These are phyloP conservation scores for Campaea margaritaria DNA, from an alignment of 2,888 invertebrate species.

Conservation along the genomic window DNA sequence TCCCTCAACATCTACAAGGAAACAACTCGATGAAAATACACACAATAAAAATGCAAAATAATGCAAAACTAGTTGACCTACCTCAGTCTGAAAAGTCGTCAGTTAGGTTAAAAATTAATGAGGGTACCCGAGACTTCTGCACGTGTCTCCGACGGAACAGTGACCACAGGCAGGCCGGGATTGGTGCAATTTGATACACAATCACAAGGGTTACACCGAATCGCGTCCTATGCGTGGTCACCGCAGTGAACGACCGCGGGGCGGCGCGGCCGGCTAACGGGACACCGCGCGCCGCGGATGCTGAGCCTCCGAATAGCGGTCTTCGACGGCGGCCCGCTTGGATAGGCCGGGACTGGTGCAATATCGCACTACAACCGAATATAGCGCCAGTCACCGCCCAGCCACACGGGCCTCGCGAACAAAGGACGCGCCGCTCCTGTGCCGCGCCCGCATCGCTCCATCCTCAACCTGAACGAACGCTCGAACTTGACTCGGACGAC, in stretches of 20 bases:
- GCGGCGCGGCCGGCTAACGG: conserved; percentile 74
- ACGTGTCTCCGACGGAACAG: conserved; percentile 49
- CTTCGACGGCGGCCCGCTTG: conserved; percentile 78
- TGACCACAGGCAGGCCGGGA: conserved; percentile 85
- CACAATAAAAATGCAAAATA: conserved; percentile 33
- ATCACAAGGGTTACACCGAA: conserved; percentile 83
- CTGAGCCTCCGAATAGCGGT: conserved; percentile 78
- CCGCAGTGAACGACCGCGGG: conserved; percentile 78
- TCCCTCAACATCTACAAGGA: conserved; percentile 10
- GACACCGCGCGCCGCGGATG: conserved; percentile 82
- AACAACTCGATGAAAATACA: conserved; percentile 17
- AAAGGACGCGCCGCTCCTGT: conserved; percentile 73
- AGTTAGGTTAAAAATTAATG: conserved; percentile 25
- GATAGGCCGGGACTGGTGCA: conserved; percentile 86
- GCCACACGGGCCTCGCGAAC: conserved; percentile 80
- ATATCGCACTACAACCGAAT: conserved; percentile 81
- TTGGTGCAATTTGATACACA: conserved; percentile 84
- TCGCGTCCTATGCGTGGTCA: conserved; percentile 84
- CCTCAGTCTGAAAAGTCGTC: conserved; percentile 34
- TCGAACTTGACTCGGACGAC: conserved; percentile 48
- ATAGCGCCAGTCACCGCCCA: conserved; percentile 84
- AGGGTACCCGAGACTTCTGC: conserved; percentile 35
- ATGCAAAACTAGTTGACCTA: conserved; percentile 38
- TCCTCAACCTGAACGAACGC: conserved; percentile 46
- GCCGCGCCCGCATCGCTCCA: conserved; percentile 57